Percentiles rank a stretch among this genome's conserved stretches.
These are phyloP conservation scores for Acrocephalus arundinaceus DNA, from an alignment of 2,113 vertebrate genomes.

Conservation along the genomic window DNA sequence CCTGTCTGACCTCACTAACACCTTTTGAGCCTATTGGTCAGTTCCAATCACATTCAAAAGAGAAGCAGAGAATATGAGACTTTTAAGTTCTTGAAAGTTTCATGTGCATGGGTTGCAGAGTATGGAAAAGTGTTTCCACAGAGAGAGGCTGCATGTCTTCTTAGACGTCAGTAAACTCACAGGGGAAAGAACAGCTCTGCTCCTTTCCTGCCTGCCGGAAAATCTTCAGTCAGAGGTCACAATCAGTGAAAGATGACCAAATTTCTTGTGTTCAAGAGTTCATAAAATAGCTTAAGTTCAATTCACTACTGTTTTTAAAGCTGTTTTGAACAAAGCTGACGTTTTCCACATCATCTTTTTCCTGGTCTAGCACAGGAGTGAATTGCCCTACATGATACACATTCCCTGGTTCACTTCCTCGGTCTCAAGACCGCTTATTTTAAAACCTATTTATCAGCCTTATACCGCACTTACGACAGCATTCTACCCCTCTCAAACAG, in stretches of 20 bases:
- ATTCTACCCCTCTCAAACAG: neutral
- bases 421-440: neutral
- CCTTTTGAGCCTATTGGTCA: neutral
- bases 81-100: slow-evolving; percentile 14
- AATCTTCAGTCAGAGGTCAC: slow-evolving; percentile 27
- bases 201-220: slow-evolving; percentile 25
- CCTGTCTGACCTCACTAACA: neutral
- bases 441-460: neutral
- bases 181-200: neutral
- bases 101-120: neutral
- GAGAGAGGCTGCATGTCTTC: neutral
- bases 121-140: neutral
- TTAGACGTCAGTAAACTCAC: slow-evolving; percentile 29
- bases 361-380: neutral
- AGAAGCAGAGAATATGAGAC: neutral
- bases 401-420: neutral
- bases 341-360: neutral
- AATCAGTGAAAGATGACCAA: neutral
- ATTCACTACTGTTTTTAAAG: neutral
- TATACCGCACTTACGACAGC: neutral
- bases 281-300: neutral
- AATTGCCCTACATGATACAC: neutral
- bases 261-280: neutral
- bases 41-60: neutral
- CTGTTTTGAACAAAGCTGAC: neutral